Evolutionary conservation across 92 coral and sea anemone species (phyloP), one percentile per base, ranked within the genome.

Genomic region (Paramuricea clavata): DNA sequence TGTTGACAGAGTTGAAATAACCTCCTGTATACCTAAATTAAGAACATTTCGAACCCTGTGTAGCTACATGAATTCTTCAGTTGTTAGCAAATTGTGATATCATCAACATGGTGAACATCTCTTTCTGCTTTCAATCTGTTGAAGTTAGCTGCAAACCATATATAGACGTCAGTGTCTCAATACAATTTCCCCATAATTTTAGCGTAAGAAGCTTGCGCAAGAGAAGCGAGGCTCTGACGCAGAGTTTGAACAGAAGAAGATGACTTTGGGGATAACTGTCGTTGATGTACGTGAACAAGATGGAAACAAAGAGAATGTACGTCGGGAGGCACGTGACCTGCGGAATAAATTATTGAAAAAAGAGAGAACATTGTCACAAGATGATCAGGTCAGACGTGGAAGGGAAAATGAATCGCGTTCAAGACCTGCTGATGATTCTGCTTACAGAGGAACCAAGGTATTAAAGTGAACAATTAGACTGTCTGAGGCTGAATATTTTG

Each of bases 161-260:
- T n/a, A n/a, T n/a, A n/a, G n/a, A n/a, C n/a, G n/a, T n/a, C n/a
- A n/a, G n/a, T n/a, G n/a, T n/a, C n/a, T n/a, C n/a, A n/a, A n/a
- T n/a, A n/a, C n/a, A n/a, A n/a, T n/a, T n/a, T n/a, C n/a, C n/a
- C n/a, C n/a, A n/a, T n/a, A n/a, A 26, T 28, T 79, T 7, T 81
- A 94, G 97, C 91, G 89, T 47, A 94, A 95, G 74, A 94, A 93
- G 83, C 92, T 91, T 1, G 99, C 99, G 22, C 57, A 86, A 87
- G 97, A 92, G 93, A 50, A 93, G 95, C 25, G 95, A 97, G 82
- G 96, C 79, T 74, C 98, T 88, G 98, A 96, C 54, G 95, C 93
- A 42, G 99, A 96, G 69, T 96, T 96, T 74, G 96, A 96, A 85
- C 93, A 96, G 88, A 96, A 96, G 87, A 92, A 98, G 2, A 96